Evolutionary conservation across 2,888 invertebrate genomes (phyloP).

Genomic region (Eupsilia transversa): DNA sequence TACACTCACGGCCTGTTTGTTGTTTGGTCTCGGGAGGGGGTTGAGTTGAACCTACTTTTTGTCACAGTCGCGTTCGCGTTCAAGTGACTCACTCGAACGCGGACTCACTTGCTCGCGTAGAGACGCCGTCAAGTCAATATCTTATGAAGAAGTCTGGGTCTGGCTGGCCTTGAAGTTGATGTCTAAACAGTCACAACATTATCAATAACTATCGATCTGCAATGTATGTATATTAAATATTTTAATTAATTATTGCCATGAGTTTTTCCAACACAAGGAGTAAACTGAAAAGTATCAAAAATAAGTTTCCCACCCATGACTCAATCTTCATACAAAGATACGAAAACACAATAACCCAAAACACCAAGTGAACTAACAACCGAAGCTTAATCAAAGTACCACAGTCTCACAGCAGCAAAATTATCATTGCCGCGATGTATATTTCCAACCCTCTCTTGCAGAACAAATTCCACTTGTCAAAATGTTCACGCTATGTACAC

Average conservation of each 20-base stretch:
- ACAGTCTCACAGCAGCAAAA: conserved; percentile 71
- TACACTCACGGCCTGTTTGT: conserved; percentile 60
- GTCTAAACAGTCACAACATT: too few species aligned
- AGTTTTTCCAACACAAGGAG: not conserved
- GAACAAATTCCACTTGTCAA: conserved; percentile 88
- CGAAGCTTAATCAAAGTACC: conserved; percentile 67
- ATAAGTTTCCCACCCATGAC: not conserved
- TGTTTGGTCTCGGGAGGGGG: conserved; percentile 31
- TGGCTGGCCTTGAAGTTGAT: too few species aligned
- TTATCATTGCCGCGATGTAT: conserved; percentile 76
- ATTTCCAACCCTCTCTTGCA: conserved; percentile 78
- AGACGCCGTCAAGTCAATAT: not conserved
- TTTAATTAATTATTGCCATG: not conserved
- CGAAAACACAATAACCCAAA: conserved; percentile 36
- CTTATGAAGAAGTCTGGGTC: not conserved
- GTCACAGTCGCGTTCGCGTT: conserved; percentile 1
- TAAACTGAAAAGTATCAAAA: not conserved
- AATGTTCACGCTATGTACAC: conserved; percentile 86
- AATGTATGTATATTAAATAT: not conserved
- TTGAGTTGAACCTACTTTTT: conserved; percentile 38
- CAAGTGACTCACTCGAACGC: not conserved
- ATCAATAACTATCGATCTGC: not conserved
- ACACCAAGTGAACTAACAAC: conserved; percentile 42
- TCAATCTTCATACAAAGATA: not conserved
- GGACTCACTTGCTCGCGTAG: not conserved